A percentile compares a stretch with the other conserved stretches of the same genome.
Evolutionary conservation across 1,140 invertebrate species (phyloP).

Genomic region (Bombus turneri): DNA sequence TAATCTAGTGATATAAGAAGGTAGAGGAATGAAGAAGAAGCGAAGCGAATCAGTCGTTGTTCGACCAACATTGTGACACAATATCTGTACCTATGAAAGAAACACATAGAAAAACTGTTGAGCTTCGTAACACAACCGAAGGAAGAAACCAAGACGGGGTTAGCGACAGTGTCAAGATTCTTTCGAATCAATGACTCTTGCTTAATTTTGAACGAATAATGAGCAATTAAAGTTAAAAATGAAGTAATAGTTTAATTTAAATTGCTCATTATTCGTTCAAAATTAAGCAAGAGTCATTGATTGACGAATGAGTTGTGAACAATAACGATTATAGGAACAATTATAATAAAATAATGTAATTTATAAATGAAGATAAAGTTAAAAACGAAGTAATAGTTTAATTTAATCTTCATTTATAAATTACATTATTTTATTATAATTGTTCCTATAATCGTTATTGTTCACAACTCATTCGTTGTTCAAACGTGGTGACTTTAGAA

Average conservation of each 20-base stretch:
- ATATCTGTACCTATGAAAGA: neutral
- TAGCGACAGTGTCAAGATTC: neutral
- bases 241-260: too few species aligned
- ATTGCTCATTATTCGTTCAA: too few species aligned
- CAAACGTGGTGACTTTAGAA: neutral
- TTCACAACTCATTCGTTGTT: neutral
- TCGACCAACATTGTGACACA: neutral
- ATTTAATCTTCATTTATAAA: too few species aligned
- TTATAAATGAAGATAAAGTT: too few species aligned
- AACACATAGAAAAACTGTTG: neutral
- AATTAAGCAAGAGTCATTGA: too few species aligned
- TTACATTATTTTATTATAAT: neutral
- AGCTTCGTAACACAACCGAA: neutral
- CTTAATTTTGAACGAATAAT: neutral
- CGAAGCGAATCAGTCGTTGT: slow-evolving; percentile 24
- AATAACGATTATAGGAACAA: too few species aligned
- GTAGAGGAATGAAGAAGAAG: neutral
- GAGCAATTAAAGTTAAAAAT: neutral
- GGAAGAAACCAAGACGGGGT: neutral
- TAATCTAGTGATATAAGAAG: neutral
- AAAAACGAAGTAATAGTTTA: too few species aligned
- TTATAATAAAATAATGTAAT: too few species aligned
- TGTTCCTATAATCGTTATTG: neutral
- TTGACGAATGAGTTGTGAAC: too few species aligned
- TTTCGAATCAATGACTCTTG: neutral